Base-by-base conservation (phyloP, 1,140 invertebrate genomes). In the Nylanderia fulva region DNA sequence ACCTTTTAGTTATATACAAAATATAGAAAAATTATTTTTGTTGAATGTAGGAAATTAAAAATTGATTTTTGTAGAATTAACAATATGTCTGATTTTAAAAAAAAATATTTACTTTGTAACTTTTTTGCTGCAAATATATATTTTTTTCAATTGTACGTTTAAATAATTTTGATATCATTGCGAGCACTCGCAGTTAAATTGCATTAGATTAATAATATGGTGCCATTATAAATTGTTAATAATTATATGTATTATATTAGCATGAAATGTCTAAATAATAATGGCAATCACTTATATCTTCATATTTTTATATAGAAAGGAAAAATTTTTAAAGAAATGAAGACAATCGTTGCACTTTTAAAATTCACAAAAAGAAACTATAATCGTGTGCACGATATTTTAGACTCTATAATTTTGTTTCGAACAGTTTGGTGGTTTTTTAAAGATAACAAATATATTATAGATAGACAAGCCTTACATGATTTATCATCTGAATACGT, bases 1-100 rank as follows among this genome's bases (percentile, higher is more conserved):
- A 60, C 24, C 8, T 27, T 60, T 60, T 5, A 33, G 4, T 36
- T 7, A 54, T n/a, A 18, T 33, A 4, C 18, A n/a, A 6, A 54
- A 71, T 56, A 56, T 36, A 36, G 33, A 2, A 5, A 24, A 56
- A 15, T 24, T 27, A 68, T 45, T 27, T 68, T 24, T 36, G 15
- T 58, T 39, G 7, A 56, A 72, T 36, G 15, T 36, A 39, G 36
- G n/a, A n/a, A 74, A 39, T 71, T n/a, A 8, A 54, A 72, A 54
- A 33, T 58, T 9, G n/a, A 36, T 21, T 71, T 21, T 33, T 68
- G 6, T 33, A 6, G 9, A 8, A 15, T 54, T 21, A 72, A 54
- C 21, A 33, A 54, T n/a, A 15, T 33, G 29, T 33, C 1, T 33
- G 2, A n/a, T n/a, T n/a, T n/a, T n/a, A n/a, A n/a, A n/a, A n/a